Evolutionary conservation across 2,888 invertebrate genomes (phyloP), one percentile per base, ranked within the genome.

Genomic region (Exephanes ischioxanthus): DNA sequence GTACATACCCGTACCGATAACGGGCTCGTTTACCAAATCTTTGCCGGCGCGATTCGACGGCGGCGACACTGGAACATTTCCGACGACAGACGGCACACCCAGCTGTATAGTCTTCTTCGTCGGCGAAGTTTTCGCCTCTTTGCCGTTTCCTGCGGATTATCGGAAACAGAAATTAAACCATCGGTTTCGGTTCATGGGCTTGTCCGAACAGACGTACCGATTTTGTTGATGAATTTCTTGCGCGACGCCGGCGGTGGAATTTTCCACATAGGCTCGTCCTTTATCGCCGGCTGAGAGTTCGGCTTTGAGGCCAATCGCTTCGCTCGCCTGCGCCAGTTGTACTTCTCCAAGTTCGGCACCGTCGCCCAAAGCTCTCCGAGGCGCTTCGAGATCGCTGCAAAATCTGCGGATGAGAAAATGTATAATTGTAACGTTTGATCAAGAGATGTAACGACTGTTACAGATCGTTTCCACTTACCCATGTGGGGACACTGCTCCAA

Each of bases 331-430:
- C 97, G 97, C 98, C 98, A 98, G 83, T 96, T 95, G 89, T 96
- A 96, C 41, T 97, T 96, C 90, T 97, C 97, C 88, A 94, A 94
- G 86, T 95, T 95, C n/a, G 95, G 95, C 71, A 98, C 97, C 90
- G 97, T 97, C 45, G 97, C 96, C 98, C 98, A 98, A 94, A 98
- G 95, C 93, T 98, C 98, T 53, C 98, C 98, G 14, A 98, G 95
- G 11, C 97, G 95, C 90, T 97, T 97, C 63, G 98, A 98, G 86
- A 98, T 97, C 79, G 97, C 96, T 0, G 97, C 96, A 94, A 98
- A 98, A 94, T 98, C 96, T 95, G 91, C 61, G n/a, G 9, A 45
- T 63, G 53, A 16, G 19, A 33, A 22, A 16, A 61, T 2, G 16
- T 6, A n/a, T n/a, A 2, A 33, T 67, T 58, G 51, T 1, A 26